phyloP scores from a whole-genome alignment of 64 coral and sea anemone species.

The Dendrophyllia cribrosa region DNA sequence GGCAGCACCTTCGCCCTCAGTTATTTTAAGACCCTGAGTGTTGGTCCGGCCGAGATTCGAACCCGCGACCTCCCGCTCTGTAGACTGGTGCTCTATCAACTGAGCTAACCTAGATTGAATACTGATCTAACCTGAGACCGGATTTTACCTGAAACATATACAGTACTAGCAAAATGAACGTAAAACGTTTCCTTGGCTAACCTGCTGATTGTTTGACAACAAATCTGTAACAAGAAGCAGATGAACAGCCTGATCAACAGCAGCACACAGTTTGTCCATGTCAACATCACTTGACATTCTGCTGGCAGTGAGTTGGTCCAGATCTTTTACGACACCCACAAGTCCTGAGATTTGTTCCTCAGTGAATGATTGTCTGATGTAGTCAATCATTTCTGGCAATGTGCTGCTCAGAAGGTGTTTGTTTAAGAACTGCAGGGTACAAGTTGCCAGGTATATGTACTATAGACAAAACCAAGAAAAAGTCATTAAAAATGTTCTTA shows the following conservation, averaged over 20 bases:
- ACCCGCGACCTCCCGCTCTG: too few species aligned
- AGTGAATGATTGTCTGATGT: conserved; percentile 61
- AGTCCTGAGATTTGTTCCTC: conserved; percentile 77
- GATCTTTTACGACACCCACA: conserved; percentile 82
- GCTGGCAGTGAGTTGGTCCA: conserved; percentile 62
- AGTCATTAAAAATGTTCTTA: too few species aligned
- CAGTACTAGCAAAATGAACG: too few species aligned
- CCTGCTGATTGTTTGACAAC: conserved; percentile 67
- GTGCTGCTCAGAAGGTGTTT: conserved; percentile 78
- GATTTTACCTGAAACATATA: too few species aligned
- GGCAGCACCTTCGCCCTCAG: too few species aligned
- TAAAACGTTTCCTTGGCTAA: not conserved
- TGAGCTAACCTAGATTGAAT: too few species aligned
- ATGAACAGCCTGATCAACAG: conserved; percentile 78
- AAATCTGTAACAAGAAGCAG: conserved; percentile 73
- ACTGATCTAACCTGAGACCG: too few species aligned
- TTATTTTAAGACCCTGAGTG: too few species aligned
- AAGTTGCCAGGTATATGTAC: conserved; percentile 82
- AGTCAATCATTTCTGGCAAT: conserved; percentile 65
- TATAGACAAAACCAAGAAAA: conserved; percentile 25
- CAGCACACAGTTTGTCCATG: conserved; percentile 72
- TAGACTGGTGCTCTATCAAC: too few species aligned
- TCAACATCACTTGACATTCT: conserved; percentile 57
- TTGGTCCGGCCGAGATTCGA: too few species aligned
- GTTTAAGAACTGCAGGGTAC: conserved; percentile 87